A percentile compares a stretch with the other conserved stretches of the same genome.
phyloP scores from a whole-genome alignment of 2,113 vertebrate species.

The Oryzias celebensis region DNA sequence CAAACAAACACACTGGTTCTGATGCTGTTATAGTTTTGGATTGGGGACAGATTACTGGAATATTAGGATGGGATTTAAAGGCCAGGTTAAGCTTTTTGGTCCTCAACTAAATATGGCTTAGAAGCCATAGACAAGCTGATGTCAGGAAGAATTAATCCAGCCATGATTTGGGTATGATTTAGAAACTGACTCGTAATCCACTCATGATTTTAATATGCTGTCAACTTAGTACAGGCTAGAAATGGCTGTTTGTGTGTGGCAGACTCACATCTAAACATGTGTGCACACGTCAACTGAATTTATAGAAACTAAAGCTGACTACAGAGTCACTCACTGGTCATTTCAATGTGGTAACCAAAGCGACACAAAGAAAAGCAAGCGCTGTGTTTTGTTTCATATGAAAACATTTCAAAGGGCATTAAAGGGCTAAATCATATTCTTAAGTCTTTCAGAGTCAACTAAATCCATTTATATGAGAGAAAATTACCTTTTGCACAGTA shows the following conservation, averaged over 20 bases:
- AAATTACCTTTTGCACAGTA: too few species aligned
- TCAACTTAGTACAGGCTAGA: conserved; percentile 10
- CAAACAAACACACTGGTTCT: conserved; percentile 56
- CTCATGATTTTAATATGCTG: conserved; percentile 64
- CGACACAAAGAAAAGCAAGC: too few species aligned
- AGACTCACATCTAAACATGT: conserved; percentile 30
- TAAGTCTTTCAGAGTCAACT: too few species aligned
- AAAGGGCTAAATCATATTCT: too few species aligned
- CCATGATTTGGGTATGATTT: conserved; percentile 67
- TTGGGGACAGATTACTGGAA: conserved; percentile 72
- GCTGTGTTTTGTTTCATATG: too few species aligned
- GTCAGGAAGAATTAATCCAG: conserved; percentile 68
- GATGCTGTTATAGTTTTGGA: conserved; percentile 59
- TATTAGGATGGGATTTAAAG: conserved; percentile 71
- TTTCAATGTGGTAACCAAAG: too few species aligned
- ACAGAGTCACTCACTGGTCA: too few species aligned
- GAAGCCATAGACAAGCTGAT: conserved; percentile 59
- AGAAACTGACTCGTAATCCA: conserved; percentile 66
- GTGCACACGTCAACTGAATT: conserved; percentile 7
- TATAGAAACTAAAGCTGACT: too few species aligned
- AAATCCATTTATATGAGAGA: too few species aligned
- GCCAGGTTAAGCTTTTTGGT: conserved; percentile 74
- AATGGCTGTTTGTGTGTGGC: conserved; percentile 14
- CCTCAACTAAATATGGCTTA: conserved; percentile 76
- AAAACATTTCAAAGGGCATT: too few species aligned